Percentiles rank a stretch among this genome's conserved stretches.
These are phyloP conservation scores for Microtus oregoni DNA, from an alignment of 2,113 vertebrate species.

Conservation along the genomic window DNA sequence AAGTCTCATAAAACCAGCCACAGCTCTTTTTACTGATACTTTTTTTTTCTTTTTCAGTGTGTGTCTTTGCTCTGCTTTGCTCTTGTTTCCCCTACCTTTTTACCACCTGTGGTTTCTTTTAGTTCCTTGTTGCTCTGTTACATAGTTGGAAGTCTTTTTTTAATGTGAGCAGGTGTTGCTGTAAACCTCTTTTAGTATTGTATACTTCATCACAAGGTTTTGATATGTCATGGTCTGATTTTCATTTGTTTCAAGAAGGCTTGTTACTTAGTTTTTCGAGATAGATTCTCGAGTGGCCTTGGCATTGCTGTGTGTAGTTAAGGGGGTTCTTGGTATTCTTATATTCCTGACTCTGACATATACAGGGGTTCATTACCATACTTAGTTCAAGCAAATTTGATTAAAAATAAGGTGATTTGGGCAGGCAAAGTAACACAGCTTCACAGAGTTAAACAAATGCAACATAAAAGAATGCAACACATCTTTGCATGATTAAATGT, in stretches of 20 bases:
- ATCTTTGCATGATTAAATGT: too few relatives aligned
- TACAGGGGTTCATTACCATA: not conserved
- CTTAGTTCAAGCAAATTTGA: not conserved
- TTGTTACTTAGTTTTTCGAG: not conserved
- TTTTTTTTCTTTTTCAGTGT: not conserved
- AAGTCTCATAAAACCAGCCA: not conserved
- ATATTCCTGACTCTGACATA: not conserved
- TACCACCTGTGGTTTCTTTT: not conserved
- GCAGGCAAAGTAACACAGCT: too few relatives aligned
- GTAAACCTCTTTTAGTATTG: not conserved
- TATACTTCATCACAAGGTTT: not conserved
- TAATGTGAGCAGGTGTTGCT: not conserved
- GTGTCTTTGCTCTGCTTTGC: not conserved
- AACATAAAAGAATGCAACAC: too few relatives aligned
- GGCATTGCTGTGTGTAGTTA: not conserved
- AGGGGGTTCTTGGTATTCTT: not conserved
- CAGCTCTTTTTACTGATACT: not conserved
- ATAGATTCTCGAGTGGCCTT: not conserved
- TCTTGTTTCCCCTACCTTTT: not conserved
- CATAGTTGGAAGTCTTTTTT: not conserved
- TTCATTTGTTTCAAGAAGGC: not conserved
- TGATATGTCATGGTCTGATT: not conserved
- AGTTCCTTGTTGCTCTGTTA: not conserved
- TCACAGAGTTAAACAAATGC: too few relatives aligned
- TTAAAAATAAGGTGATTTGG: not conserved